These are phyloP conservation scores for Lycia hirtaria DNA, from an alignment of 2,888 invertebrate genomes.

Conservation along the genomic window DNA sequence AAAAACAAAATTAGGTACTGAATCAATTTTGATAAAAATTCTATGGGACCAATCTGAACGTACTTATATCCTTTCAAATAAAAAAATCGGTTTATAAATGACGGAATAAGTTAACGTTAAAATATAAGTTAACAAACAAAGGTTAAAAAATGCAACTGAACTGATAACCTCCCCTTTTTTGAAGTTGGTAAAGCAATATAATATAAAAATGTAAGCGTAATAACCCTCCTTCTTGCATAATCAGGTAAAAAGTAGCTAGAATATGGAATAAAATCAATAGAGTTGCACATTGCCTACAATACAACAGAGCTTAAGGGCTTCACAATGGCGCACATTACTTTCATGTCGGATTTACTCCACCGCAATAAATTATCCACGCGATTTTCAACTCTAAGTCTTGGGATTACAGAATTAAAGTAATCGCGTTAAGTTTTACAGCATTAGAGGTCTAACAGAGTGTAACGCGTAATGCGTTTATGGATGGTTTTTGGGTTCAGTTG, in stretches of 20 bases:
- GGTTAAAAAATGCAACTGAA: no score
- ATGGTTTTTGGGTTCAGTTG: conserved; percentile 26
- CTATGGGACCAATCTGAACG: no score
- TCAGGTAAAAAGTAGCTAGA: not conserved
- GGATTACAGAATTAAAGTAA: conserved; percentile 38
- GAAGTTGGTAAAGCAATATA: not conserved
- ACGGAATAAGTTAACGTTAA: no score
- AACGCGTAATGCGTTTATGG: conserved; percentile 47
- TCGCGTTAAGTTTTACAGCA: conserved; percentile 45
- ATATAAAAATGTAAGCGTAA: not conserved
- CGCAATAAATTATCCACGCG: conserved; percentile 6
- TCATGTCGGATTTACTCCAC: conserved; percentile 39
- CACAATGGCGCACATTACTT: conserved; percentile 35
- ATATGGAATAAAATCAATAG: conserved; percentile 17
- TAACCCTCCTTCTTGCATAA: not conserved
- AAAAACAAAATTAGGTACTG: no score
- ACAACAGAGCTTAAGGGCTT: conserved; percentile 38
- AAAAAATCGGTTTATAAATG: no score
- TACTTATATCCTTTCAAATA: no score
- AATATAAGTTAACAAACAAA: no score
- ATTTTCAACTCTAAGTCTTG: conserved; percentile 32
- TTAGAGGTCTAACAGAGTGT: conserved; percentile 49
- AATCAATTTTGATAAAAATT: no score
- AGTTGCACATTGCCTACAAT: conserved; percentile 43
- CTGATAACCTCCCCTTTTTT: no score